Percentiles rank a stretch among this genome's conserved stretches.
Evolutionary conservation across 2,888 invertebrate species (phyloP).

Genomic region (Pandemis heparana): DNA sequence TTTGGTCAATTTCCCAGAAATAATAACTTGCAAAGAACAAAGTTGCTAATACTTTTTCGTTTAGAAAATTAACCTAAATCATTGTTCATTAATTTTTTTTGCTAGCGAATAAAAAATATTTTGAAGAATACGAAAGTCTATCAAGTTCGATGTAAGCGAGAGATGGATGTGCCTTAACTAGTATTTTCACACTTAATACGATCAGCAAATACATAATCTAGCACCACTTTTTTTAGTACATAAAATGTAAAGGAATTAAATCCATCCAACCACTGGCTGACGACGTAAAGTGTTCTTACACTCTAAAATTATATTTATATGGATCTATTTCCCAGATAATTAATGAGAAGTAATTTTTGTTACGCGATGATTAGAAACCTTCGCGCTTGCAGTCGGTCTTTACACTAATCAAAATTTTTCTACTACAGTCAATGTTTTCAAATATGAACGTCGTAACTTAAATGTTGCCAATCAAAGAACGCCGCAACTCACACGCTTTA

Average conservation of each 20-base stretch:
- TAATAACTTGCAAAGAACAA: not conserved
- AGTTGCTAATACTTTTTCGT: not conserved
- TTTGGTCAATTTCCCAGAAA: not conserved
- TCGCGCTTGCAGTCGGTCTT: not conserved
- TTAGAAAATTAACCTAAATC: not conserved
- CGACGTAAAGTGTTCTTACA: too few relatives aligned
- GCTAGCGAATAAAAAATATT: not conserved
- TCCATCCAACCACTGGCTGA: not conserved
- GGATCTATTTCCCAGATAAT: too few relatives aligned
- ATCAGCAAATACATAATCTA: too few relatives aligned
- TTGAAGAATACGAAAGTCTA: not conserved
- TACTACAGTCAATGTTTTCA: not conserved
- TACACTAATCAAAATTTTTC: not conserved
- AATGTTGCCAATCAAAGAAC: slow-evolving; percentile 23
- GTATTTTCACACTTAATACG: not conserved
- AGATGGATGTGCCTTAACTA: not conserved
- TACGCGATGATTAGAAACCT: not conserved
- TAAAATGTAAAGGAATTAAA: not conserved
- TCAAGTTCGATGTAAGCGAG: not conserved
- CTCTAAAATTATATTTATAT: too few relatives aligned
- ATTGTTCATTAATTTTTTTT: not conserved
- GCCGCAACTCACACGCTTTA: slow-evolving; percentile 50
- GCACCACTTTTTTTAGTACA: too few relatives aligned
- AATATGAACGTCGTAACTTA: slow-evolving; percentile 4
- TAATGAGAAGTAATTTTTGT: too few relatives aligned